A percentile compares a stretch with the other conserved stretches of the same genome.
Evolutionary conservation across 2,888 invertebrate species (phyloP).

Genomic region (Cephus pygmeus): DNA sequence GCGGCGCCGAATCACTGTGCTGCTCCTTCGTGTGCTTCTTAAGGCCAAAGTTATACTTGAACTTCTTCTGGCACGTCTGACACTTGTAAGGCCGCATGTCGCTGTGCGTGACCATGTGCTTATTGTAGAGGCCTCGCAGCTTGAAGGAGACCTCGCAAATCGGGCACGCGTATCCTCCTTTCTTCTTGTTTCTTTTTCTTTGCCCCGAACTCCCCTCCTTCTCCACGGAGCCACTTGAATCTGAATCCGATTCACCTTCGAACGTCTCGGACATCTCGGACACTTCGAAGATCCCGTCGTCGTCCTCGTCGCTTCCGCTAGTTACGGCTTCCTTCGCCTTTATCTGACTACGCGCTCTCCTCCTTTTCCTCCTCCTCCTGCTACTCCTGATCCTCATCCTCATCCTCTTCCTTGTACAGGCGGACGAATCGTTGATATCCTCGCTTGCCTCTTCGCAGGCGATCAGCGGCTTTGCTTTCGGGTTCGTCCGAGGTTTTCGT

Average conservation of each 20-base stretch:
- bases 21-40: constrained; percentile 22
- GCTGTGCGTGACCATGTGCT: constrained; percentile 19
- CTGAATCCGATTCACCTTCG: too few species aligned
- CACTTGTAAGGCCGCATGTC: constrained; percentile 15
- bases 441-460: too few species aligned
- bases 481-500: background rate
- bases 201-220: too few species aligned
- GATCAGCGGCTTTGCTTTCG: background rate
- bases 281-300: too few species aligned
- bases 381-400: background rate
- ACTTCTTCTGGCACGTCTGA: constrained; percentile 15
- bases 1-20: constrained; percentile 18
- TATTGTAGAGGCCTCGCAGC: constrained; percentile 10
- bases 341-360: background rate
- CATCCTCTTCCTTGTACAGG: background rate
- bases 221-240: too few species aligned
- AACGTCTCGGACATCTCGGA: too few species aligned
- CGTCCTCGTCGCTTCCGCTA: too few species aligned
- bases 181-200: background rate
- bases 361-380: background rate
- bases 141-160: constrained; percentile 15
- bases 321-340: background rate
- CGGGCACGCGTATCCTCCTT: constrained; percentile 10
- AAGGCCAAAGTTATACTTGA: constrained; percentile 21
- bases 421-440: too few species aligned